A percentile compares a stretch with the other conserved stretches of the same genome.
These are phyloP conservation scores for Lepetodrilus schrolli DNA, from an alignment of 2,888 invertebrate genomes.

Conservation along the genomic window DNA sequence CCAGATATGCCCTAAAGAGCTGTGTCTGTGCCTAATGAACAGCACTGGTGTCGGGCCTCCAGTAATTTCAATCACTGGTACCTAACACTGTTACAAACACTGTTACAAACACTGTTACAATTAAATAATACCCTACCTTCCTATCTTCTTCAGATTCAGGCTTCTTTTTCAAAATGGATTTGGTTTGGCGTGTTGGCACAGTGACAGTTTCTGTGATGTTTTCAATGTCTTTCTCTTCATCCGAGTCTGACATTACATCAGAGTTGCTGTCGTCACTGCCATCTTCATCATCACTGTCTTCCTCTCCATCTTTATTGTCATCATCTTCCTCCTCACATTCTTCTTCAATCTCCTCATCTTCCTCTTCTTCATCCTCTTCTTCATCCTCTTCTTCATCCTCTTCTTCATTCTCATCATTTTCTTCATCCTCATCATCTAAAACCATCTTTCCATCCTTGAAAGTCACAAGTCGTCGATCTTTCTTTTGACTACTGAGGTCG, in stretches of 20 bases:
- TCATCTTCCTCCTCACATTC: slow-evolving; percentile 42
- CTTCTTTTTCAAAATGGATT: slow-evolving; percentile 42
- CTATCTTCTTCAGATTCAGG: slow-evolving; percentile 18
- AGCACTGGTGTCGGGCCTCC: too few relatives aligned
- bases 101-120: neutral
- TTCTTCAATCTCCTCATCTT: slow-evolving; percentile 43
- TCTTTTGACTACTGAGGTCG: slow-evolving; percentile 47
- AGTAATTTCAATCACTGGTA: too few relatives aligned
- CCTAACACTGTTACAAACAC: too few relatives aligned
- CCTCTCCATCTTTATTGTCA: slow-evolving; percentile 40
- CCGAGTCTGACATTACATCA: slow-evolving; percentile 48
- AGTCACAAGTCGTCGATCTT: slow-evolving; percentile 30
- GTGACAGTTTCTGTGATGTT: too few relatives aligned
- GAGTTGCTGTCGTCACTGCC: slow-evolving; percentile 42
- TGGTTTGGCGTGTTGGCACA: slow-evolving; percentile 16
- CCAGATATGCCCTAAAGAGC: too few relatives aligned
- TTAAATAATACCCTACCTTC: slow-evolving; percentile 4
- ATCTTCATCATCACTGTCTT: slow-evolving; percentile 33
- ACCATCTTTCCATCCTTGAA: slow-evolving; percentile 33
- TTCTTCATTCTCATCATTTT: slow-evolving; percentile 41
- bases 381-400: slow-evolving; percentile 46
- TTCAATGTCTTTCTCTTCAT: slow-evolving; percentile 74
- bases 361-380: slow-evolving; percentile 46
- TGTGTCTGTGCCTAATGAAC: too few relatives aligned
- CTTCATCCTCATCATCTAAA: slow-evolving; percentile 31